Conservation (phyloP, 2,888 invertebrate genomes). For the Dasysyrphus tricinctus region DNA sequence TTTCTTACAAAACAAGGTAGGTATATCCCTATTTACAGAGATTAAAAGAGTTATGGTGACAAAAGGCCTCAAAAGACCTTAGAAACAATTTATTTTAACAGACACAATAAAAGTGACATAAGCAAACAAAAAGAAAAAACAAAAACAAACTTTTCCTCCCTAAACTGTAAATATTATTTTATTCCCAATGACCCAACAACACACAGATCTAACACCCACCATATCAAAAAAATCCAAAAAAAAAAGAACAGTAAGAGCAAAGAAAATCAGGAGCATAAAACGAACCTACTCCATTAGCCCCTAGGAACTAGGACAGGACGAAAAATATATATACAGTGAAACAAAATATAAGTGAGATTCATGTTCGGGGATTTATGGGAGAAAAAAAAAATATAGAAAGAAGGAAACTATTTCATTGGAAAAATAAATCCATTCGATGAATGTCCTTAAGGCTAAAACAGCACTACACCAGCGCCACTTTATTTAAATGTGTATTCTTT, state of each 20-base stretch:
- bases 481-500: conserved; percentile 67
- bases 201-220: conserved; percentile 44
- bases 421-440: conserved; percentile 74
- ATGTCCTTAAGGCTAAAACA: conserved; percentile 69
- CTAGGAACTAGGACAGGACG: conserved; percentile 19
- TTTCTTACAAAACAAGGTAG: conserved; percentile 36
- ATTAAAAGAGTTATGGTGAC: conserved; percentile 69
- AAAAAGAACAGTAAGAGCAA: background rate
- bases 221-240: background rate
- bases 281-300: conserved; percentile 65
- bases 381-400: background rate
- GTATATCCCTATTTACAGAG: conserved; percentile 52
- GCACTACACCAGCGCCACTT: conserved; percentile 58
- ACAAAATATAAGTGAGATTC: conserved; percentile 42
- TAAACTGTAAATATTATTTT: conserved; percentile 73
- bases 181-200: conserved; percentile 69
- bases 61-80: conserved; percentile 57
- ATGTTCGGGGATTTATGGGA: conserved; percentile 49
- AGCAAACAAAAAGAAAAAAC: background rate
- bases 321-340: background rate
- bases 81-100: conserved; percentile 71
- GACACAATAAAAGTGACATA: conserved; percentile 60
- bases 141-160: conserved; percentile 10
- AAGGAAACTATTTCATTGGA: conserved; percentile 74
- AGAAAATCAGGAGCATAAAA: conserved; percentile 39